Evolutionary conservation across 2,888 invertebrate genomes (phyloP).

Genomic region (Hedya salicella): DNA sequence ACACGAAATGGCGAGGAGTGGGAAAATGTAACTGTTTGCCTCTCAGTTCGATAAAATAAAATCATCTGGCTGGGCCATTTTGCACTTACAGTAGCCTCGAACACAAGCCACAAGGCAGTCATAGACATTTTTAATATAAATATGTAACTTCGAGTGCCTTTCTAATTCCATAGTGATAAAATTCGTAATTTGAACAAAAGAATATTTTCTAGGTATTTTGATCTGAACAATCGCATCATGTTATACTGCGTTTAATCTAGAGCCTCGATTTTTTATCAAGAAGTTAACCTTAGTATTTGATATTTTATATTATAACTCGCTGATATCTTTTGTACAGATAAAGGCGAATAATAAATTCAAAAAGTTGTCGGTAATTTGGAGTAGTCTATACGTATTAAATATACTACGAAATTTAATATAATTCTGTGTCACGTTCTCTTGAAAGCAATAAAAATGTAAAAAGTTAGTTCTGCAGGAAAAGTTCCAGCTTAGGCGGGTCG

Average conservation of each 20-base stretch:
- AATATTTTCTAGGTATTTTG: no score
- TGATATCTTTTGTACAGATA: no score
- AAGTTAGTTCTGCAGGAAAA: slow-evolving; percentile 79
- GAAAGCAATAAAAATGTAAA: slow-evolving; percentile 82
- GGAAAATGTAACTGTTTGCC: slow-evolving; percentile 47
- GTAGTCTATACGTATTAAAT: slow-evolving; percentile 52
- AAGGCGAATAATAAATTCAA: no score
- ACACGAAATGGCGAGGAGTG: slow-evolving; percentile 54
- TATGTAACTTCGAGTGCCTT: no score
- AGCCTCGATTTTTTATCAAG: no score
- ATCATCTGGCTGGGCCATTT: slow-evolving; percentile 26
- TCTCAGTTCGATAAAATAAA: slow-evolving; percentile 36
- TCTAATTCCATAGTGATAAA: no score
- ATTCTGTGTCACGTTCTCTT: slow-evolving; percentile 79
- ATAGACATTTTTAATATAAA: not conserved
- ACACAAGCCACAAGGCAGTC: not conserved
- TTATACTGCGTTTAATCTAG: no score
- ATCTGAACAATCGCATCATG: no score
- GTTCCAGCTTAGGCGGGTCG: slow-evolving; percentile 72
- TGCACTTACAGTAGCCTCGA: not conserved
- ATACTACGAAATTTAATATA: slow-evolving; percentile 74
- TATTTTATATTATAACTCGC: no score
- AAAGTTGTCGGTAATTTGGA: no score
- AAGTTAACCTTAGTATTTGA: no score
- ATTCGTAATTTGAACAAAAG: no score